Evolutionary conservation across 1,140 invertebrate genomes (phyloP), one percentile per base, ranked within the genome.

Genomic region (Bicyclus anynana): DNA sequence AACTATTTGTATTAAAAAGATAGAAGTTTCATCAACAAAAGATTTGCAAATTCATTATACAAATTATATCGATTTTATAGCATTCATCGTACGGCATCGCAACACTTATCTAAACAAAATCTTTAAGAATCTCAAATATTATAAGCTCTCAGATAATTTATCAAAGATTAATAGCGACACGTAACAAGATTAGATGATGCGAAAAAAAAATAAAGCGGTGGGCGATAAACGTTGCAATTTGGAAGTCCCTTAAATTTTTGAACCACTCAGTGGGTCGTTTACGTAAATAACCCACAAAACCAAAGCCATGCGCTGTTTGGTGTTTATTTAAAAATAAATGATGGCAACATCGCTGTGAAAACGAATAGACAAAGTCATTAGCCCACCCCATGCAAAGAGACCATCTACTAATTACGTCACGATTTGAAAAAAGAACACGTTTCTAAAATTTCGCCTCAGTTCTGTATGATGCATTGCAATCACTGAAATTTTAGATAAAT

Each of bases 321-420:
- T 55, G 61, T 35, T 33, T 38, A 57, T 51, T 17, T 27, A 2
- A 40, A 50, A 5, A 21, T 29, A 2, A 5, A 21, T 29, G 1
- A 53, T 59, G 20, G 37, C 58, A 33, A 59, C 33, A 62, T 48
- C 58, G 50, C 53, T 52, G 53, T 56, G 26, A 49, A 49, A 47
- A 51, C 20, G 26, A 44, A 57, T 46, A 60, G 16, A 33, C 37
- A 48, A 60, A 54, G 48, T 59, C 33, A 47, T 57, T 35, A 62
- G 44, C 62, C 70, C 72, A 75, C 64, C 72, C 73, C 77, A 82
- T 84, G 81, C 81, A 77, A 67, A 58, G 26, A 27, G 10, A 33
- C 29, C 29, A 33, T 33, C 29, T 12, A 7, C 1, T 33, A 33
- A 33, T 33, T 33, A 33, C 10, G 29, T 33, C 3, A 33, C 29